Evolutionary conservation across 2,797 vertebrate genomes (phyloP).

Genomic region (Cirrhinus molitorella): DNA sequence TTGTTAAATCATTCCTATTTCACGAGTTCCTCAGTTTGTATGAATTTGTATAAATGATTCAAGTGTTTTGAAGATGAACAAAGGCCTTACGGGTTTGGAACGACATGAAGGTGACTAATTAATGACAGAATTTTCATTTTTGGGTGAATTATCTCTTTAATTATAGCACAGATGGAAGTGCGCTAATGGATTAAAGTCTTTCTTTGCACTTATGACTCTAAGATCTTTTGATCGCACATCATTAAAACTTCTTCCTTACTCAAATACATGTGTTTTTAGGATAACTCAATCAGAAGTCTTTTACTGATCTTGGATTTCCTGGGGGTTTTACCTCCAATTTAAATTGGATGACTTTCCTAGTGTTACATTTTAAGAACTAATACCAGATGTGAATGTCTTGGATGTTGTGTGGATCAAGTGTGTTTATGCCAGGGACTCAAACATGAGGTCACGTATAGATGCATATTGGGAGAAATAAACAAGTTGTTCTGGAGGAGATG

Average conservation of each 20-base stretch:
- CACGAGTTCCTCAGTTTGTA: too few relatives aligned
- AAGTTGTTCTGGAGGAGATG: constrained; percentile 58
- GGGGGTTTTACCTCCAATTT: constrained; percentile 3
- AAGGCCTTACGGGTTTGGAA: not conserved
- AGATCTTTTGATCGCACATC: not conserved
- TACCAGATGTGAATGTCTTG: constrained; percentile 26
- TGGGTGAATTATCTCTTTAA: not conserved
- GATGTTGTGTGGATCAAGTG: not conserved
- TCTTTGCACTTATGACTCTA: not conserved
- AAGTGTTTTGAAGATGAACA: not conserved
- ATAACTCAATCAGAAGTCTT: not conserved
- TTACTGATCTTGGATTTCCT: constrained; percentile 9
- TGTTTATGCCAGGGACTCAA: not conserved
- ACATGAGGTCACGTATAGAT: constrained; percentile 9
- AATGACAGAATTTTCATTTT: not conserved
- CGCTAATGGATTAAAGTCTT: not conserved
- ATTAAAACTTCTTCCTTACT: constrained; percentile 16
- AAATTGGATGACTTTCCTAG: constrained; percentile 13
- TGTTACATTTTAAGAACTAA: not conserved
- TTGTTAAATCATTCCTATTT: too few relatives aligned
- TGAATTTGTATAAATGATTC: too few relatives aligned
- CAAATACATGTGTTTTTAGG: not conserved
- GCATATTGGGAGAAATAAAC: constrained; percentile 59
- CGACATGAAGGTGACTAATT: not conserved
- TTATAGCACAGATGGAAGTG: constrained; percentile 16